A percentile compares a stretch with the other conserved stretches of the same genome.
phyloP scores from a whole-genome alignment of 2,113 vertebrate species.

The Lampris megalopsis region DNA sequence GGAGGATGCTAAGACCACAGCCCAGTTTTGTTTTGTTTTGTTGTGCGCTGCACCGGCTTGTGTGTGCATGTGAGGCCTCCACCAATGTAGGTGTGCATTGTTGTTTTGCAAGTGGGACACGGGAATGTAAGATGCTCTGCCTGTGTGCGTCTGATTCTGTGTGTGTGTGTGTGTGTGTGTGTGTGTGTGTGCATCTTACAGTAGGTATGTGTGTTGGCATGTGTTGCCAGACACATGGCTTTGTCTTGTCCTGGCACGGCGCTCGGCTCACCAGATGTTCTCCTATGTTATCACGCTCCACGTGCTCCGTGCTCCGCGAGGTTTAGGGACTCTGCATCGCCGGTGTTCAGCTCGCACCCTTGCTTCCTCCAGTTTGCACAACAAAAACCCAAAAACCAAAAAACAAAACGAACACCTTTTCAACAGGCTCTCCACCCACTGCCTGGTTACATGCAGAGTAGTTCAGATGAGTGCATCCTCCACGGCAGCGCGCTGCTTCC shows the following conservation, averaged over 20 bases:
- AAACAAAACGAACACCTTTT: constrained; percentile 47
- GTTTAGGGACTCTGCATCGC: constrained; percentile 72
- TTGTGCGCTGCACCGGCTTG: constrained; percentile 63
- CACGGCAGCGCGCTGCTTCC: constrained; percentile 3
- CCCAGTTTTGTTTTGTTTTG: constrained; percentile 57
- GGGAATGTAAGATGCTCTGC: constrained; percentile 54
- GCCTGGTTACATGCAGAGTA: constrained; percentile 15
- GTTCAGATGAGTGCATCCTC: constrained; percentile 10
- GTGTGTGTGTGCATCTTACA: constrained; percentile 15
- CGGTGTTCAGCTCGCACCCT: constrained; percentile 66
- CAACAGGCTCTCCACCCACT: constrained; percentile 28
- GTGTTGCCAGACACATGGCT: constrained; percentile 81
- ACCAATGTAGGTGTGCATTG: constrained; percentile 45
- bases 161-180: constrained; percentile 46
- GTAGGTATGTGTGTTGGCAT: constrained; percentile 55
- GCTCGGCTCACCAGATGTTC: constrained; percentile 84
- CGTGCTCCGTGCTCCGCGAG: constrained; percentile 76
- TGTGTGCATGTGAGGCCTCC: constrained; percentile 53
- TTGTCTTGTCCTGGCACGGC: constrained; percentile 84
- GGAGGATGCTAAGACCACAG: constrained; percentile 75
- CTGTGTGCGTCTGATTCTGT: constrained; percentile 9
- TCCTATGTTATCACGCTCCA: constrained; percentile 83
- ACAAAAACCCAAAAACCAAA: too few species aligned
- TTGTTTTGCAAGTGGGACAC: constrained; percentile 70
- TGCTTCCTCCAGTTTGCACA: constrained; percentile 62